These are phyloP conservation scores for Molothrus ater DNA, from an alignment of 2,797 vertebrate genomes.

Conservation along the genomic window DNA sequence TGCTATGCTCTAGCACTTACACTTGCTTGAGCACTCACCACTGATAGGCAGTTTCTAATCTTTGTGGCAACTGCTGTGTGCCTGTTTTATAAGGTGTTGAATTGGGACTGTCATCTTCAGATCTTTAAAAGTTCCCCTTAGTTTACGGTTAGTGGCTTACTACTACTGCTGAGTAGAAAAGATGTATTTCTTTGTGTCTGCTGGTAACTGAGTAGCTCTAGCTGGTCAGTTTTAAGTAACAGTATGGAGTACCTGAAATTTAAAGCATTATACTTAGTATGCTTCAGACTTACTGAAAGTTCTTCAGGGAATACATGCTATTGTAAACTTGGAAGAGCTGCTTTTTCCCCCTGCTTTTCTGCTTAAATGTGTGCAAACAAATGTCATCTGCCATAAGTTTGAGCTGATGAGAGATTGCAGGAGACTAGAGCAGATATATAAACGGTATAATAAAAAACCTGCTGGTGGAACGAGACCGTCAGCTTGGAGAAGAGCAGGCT, in stretches of 20 bases:
- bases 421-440: fast-evolving
- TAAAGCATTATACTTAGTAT: background rate
- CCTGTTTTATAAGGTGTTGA: background rate
- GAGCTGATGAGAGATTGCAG: background rate
- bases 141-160: background rate
- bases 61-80: background rate
- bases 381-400: background rate
- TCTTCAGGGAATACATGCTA: background rate
- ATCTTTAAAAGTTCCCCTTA: background rate
- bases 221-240: background rate
- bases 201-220: background rate
- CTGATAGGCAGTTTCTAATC: background rate
- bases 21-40: background rate
- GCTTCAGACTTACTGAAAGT: background rate
- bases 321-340: background rate
- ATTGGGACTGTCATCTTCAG: background rate
- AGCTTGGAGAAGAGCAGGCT: background rate
- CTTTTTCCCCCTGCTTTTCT: background rate
- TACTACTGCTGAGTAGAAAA: background rate
- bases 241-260: background rate
- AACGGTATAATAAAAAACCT: background rate
- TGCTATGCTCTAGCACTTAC: background rate
- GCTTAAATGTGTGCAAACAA: background rate
- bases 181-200: background rate
- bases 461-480: background rate